Evolutionary conservation across 2,797 vertebrate genomes (phyloP), one percentile per base, ranked within the genome.

Genomic region (Etheostoma perlongum): DNA sequence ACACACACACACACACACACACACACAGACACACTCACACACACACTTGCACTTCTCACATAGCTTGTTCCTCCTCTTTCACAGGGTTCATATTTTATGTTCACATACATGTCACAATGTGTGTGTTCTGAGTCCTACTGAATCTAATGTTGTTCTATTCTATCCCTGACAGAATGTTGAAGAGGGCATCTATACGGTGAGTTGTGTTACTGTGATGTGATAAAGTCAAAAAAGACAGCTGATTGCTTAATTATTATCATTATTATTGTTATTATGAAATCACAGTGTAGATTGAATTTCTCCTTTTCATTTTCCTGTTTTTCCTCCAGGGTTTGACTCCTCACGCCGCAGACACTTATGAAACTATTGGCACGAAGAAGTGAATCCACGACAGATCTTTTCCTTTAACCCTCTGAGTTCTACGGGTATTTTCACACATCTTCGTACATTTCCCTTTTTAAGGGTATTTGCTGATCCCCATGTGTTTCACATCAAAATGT

Each of bases 321-420:
- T 2, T 71, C 42, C 62, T 44, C 18, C 82, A 96, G 95, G 95
- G 87, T 51, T 81, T 96, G 88, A 85, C 79, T 30, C 90, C 86
- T 72, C 93, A 59, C 0, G 66, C 62, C 30, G 40, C 74, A 27
- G 94, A 95, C 86, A 94, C 92, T 0, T 96, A 96, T 3, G 94
- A 95, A 74, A 93, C 89, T 27, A 94, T 96, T 19, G 79, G 90
- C 27, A 53, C 77, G 74, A 94, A 94, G 81, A 92, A 93, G 74
- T 88, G 79, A 85, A 16, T 21, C 60, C 15, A 16, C 25, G 51
- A 60, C 5, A 5, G 13, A 44, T 0, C 3, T 47, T 65, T 51
- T 42, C 30, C 11, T 44, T 60, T 19, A 36, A 36, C 36, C 36
- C 36, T 36, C 9, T 36, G 33, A 36, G 36, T 9, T 36, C 36